Percentiles rank a stretch among this genome's conserved stretches.
Conservation (phyloP, 2,888 invertebrate genomes). For the Orthonychiurus folsomi region DNA sequence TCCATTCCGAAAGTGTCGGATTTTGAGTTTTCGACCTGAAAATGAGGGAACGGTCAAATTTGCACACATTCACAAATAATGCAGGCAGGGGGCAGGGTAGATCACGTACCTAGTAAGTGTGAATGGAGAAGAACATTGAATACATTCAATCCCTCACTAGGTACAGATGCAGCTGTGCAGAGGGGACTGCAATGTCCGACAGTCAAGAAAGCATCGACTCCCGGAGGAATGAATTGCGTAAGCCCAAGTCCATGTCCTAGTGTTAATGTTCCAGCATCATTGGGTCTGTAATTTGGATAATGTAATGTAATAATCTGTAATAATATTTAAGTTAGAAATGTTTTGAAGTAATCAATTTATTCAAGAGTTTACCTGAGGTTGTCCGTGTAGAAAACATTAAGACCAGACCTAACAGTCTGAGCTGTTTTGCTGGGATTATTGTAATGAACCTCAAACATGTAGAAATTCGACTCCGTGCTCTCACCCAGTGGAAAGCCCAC, state of each 20-base stretch:
- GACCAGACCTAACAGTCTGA: not conserved
- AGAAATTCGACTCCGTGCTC: not conserved
- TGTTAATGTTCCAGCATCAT: not conserved
- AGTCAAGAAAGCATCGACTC: not conserved
- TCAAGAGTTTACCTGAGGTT: not conserved
- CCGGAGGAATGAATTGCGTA: not conserved
- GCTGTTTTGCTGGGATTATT: not conserved
- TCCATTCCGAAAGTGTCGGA: constrained; percentile 4
- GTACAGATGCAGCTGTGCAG: not conserved
- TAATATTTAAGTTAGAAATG: no score
- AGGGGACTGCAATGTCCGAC: not conserved
- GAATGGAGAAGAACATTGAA: constrained; percentile 4
- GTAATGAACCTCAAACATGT: constrained; percentile 2
- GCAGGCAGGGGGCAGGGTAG: no score
- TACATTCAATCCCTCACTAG: not conserved
- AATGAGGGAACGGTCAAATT: no score
- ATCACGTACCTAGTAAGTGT: not conserved
- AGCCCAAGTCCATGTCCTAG: not conserved
- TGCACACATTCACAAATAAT: no score
- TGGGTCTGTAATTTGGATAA: no score
- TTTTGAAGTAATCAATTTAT: not conserved
- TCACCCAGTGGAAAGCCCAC: not conserved
- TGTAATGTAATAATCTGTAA: no score
- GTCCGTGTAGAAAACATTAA: not conserved
- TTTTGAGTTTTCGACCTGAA: not conserved